phyloP scores from a whole-genome alignment of 92 coral and sea anemone species.

The Siderastrea siderea region DNA sequence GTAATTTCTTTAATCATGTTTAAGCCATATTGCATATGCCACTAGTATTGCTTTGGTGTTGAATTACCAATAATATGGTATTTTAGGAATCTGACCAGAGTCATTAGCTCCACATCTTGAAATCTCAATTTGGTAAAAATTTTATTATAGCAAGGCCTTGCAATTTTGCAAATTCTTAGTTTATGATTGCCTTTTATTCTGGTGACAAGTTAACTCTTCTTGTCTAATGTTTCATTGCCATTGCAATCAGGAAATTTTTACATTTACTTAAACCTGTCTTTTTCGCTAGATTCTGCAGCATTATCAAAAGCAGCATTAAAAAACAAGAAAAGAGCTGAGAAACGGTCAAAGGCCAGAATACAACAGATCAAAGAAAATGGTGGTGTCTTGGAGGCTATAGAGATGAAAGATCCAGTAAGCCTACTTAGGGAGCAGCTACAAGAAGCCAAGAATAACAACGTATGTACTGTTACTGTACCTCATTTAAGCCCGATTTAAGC shows the following conservation, averaged over 20 bases:
- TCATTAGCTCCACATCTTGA: too few species aligned
- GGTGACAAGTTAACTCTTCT: too few species aligned
- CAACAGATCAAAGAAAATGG: constrained; percentile 82
- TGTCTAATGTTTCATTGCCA: not conserved
- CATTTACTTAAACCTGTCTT: not conserved
- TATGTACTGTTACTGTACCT: not conserved
- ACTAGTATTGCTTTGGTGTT: too few species aligned
- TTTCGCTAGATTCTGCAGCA: constrained; percentile 18
- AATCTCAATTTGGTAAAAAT: too few species aligned
- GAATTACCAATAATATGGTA: too few species aligned
- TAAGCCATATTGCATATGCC: too few species aligned
- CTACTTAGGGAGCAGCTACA: constrained; percentile 74
- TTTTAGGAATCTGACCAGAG: too few species aligned
- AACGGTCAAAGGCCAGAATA: constrained; percentile 71
- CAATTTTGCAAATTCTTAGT: too few species aligned
- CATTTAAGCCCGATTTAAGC: too few species aligned
- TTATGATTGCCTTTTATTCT: too few species aligned
- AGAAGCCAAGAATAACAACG: constrained; percentile 78
- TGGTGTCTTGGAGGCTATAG: constrained; percentile 56
- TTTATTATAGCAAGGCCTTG: too few species aligned
- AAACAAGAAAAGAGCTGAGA: constrained; percentile 84
- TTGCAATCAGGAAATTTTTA: not conserved
- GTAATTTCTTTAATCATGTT: too few species aligned
- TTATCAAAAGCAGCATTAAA: constrained; percentile 70
- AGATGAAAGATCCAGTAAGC: constrained; percentile 75